Base-by-base conservation (phyloP, 2,797 vertebrate genomes). In the Acanthis flammea region DNA sequence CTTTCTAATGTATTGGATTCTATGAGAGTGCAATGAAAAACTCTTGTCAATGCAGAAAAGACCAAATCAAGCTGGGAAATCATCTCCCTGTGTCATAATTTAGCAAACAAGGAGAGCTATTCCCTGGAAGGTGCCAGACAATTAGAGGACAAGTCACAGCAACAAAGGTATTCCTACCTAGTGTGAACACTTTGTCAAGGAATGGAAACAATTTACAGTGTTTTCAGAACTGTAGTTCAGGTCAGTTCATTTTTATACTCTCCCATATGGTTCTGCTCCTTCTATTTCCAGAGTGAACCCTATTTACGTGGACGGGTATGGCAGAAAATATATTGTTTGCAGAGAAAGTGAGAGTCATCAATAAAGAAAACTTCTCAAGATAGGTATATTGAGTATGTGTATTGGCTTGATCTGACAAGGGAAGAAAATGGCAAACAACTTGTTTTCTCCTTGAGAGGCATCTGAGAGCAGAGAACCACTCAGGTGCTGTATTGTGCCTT, bases 251-350 rank as follows among this genome's bases (percentile, higher is more conserved):
- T 96, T 94, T 96, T 95, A 72, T 92, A 79, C 47, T 90, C 68
- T 95, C 82, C 58, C 80, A 58, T 86, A 95, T 79, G 84, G 84
- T 85, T 89, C 85, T 94, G 57, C 88, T 96, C 70, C 86, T 88
- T 93, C 81, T 92, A 50, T 88, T 95, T 95, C 76, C 86, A 88
- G 83, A 95, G 54, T 92, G 91, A 92, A 93, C 78, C 86, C 94
- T 96, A 88, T 96, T 96, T 96, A 95, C 91, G 94, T 92, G 91
- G 92, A 90, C 1, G 1, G 83, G 90, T 94, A 81, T 13, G 30
- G 80, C 45, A 71, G 86, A 96, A 96, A 97, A 96, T 95, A 94
- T 92, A 95, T 94, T 85, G 94, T 95, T 97, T 88, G 91, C 90
- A 90, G 91, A 91, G 79, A 90, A 90, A 92, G 92, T 73, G 85